Evolutionary conservation across 2,888 invertebrate species (phyloP), one percentile per base, ranked within the genome.

Genomic region (Altica lythri): DNA sequence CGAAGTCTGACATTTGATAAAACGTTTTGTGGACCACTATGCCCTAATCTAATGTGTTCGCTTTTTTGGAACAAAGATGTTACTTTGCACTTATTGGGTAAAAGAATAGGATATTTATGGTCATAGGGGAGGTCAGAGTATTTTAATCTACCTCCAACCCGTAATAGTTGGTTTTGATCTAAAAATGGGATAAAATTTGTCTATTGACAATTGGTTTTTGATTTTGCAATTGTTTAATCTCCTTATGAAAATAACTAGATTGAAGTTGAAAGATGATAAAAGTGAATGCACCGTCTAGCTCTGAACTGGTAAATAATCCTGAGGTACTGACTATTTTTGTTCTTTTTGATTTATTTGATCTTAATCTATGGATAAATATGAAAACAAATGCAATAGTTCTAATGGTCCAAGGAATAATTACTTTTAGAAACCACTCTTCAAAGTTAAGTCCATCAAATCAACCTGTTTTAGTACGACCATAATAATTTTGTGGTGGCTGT

Each of bases 41-140:
- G 35, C 3, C 35, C 35, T 17, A 35, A 17, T 9, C 35, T 14
- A 2, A 17, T 35, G 35, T 35, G 35, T 17, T 35, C 35, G n/a
- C 6, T 4, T 14, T 16, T 9, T 2, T 16, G 9, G 2, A 35
- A 2, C 9, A 35, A n/a, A 2, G 16, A 17, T 9, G 35, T 35
- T 9, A 35, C 9, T 17, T 17, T 16, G 16, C 4, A 13, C 14
- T 34, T 34, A 8, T 4, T 14, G 8, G 34, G 34, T 12, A 34
- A 14, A 34, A 34, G 16, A 6, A 35, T 35, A 17, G 35, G 35
- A 16, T 35, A 16, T 35, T 35, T 35, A 6, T 35, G 16, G 9
- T 35, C 8, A 35, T 35, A 35, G n/a, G n/a, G n/a, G n/a, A 17
- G 17, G n/a, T 17, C 1, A 16, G 1, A 35, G n/a, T 13, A 2